Percentiles rank a stretch among this genome's conserved stretches.
phyloP scores from a whole-genome alignment of 2,797 vertebrate species.

The Limosa lapponica region DNA sequence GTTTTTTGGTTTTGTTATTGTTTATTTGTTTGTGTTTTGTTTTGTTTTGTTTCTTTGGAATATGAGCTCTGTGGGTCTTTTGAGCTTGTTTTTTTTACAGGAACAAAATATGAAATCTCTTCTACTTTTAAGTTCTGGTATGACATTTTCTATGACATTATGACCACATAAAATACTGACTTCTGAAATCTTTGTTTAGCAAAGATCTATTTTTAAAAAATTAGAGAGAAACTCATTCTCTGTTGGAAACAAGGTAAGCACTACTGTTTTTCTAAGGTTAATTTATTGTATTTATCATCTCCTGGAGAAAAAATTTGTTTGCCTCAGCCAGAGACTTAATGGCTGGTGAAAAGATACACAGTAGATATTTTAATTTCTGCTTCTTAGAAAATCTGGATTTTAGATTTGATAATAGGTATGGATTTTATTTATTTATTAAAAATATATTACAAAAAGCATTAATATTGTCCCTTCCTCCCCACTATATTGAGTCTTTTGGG shows the following conservation, averaged over 20 bases:
- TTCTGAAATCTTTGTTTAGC: not conserved
- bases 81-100: not conserved
- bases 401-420: not conserved
- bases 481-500: accelerated
- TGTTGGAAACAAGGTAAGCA: not conserved
- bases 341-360: not conserved
- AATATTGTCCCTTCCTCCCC: not conserved
- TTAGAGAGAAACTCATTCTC: accelerated
- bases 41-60: not conserved
- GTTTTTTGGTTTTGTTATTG: not conserved
- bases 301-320: not conserved
- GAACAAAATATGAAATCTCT: not conserved
- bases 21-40: too few species aligned
- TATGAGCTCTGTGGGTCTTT: accelerated
- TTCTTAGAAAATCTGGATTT: not conserved
- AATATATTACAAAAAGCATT: not conserved
- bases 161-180: not conserved
- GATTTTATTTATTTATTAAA: not conserved
- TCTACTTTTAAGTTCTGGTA: not conserved
- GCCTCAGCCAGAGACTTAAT: not conserved
- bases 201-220: not conserved
- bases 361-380: not conserved
- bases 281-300: not conserved
- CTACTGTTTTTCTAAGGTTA: not conserved
- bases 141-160: not conserved